Base-by-base conservation (phyloP, 2,888 invertebrate genomes). In the Urechis unicinctus region DNA sequence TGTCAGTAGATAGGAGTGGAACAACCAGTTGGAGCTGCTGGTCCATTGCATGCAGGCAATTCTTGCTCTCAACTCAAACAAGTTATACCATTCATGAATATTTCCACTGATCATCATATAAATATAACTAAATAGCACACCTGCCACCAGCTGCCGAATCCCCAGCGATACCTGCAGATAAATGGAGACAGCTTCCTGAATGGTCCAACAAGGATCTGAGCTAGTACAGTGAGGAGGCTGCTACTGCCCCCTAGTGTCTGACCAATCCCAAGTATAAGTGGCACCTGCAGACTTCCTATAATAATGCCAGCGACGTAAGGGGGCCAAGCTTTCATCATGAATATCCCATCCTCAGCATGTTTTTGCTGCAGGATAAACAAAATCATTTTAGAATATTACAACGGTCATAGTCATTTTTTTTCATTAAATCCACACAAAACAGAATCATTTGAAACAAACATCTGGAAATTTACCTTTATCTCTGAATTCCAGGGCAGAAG, bases 81-180 rank as follows among this genome's bases (percentile, higher is more conserved):
- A n/a, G 31, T 53, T 17, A 48, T 26, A 36, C 29, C 25, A 25
- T 30, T 25, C 1, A 5, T 4, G 17, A 25, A 22, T 52, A 13
- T 17, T 21, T 26, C 21, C 47, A 22, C 24, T 46, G 26, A 3
- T 47, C 28, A 5, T 13, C 9, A 3, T 25, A 26, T 25, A 13
- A n/a, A 52, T 46, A 17, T 5, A 24, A 24, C 21, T n/a, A 44
- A 13, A 21, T 50, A 6, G 17, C 17, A 25, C 26, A 67, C 66
- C 63, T 68, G 66, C 66, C 66, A 68, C 69, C 67, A 68, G 52
- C 64, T 59, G 6, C 28, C 4, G 43, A 66, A 47, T 13, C 66
- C 66, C 6, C 49, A 55, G 44, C 58, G 52, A 51, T 50, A 65
- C 36, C 57, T 57, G 17, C 50, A 30, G 6, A 67, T 55, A 43